Evolutionary conservation across 2,113 vertebrate species (phyloP).

Genomic region (Mesitornis unicolor): DNA sequence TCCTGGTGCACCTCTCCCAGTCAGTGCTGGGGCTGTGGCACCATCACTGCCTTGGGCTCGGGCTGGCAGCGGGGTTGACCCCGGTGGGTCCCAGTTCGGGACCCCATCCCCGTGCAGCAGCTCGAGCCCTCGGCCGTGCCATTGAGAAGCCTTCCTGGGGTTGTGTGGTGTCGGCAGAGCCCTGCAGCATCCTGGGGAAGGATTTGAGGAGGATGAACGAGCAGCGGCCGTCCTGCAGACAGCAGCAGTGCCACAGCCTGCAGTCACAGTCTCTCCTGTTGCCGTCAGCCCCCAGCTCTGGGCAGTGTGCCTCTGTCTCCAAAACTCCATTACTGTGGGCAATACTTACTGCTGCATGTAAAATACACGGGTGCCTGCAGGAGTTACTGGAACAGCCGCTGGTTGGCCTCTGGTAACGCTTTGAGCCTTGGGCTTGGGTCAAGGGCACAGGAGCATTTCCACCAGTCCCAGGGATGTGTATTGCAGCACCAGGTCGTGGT

Average conservation of each 20-base stretch:
- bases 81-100: neutral
- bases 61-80: too few relatives aligned
- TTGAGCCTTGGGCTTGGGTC: neutral
- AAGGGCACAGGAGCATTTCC: neutral
- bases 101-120: neutral
- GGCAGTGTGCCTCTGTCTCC: neutral
- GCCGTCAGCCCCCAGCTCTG: slow-evolving; percentile 22
- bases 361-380: neutral
- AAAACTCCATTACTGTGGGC: neutral
- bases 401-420: neutral
- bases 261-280: slow-evolving; percentile 18
- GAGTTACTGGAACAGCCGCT: neutral
- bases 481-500: too few relatives aligned
- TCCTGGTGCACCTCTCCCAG: too few relatives aligned
- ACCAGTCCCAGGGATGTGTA: accelerated
- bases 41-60: too few relatives aligned
- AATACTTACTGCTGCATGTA: neutral
- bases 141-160: neutral
- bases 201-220: neutral
- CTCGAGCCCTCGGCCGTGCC: accelerated
- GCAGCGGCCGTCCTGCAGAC: neutral
- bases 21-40: too few relatives aligned
- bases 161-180: neutral
- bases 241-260: neutral
- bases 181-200: neutral